Evolutionary conservation across 2,113 vertebrate genomes (phyloP).

Genomic region (Chelonoidis abingdonii): DNA sequence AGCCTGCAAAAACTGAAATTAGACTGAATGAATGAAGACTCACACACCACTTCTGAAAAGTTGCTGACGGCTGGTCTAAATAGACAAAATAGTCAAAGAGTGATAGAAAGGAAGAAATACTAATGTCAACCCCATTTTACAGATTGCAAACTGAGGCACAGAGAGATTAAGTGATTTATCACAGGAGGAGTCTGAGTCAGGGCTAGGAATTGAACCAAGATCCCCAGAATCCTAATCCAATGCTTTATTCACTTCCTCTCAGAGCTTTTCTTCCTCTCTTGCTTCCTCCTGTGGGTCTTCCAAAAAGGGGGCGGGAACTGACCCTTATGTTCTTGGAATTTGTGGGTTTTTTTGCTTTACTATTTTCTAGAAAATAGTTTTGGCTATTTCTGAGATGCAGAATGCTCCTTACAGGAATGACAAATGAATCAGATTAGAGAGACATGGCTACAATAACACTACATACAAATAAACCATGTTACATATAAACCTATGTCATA

Average conservation of each 20-base stretch:
- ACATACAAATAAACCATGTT: background rate
- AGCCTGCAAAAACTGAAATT: too few species aligned
- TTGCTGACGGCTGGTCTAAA: background rate
- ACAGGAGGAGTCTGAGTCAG: background rate
- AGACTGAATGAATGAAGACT: too few species aligned
- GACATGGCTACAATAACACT: background rate
- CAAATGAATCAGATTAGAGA: background rate
- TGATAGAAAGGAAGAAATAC: background rate
- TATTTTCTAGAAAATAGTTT: background rate
- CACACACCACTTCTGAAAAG: too few species aligned
- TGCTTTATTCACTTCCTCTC: background rate
- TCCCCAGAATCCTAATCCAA: background rate
- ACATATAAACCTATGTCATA: background rate
- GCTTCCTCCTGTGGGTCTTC: background rate
- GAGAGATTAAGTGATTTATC: background rate
- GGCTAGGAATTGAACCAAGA: background rate
- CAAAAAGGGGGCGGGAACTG: background rate
- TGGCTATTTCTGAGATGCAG: background rate
- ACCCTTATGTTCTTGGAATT: background rate
- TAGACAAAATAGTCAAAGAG: background rate
- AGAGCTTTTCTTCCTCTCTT: background rate
- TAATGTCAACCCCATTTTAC: background rate
- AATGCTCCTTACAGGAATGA: background rate
- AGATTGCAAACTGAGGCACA: background rate
- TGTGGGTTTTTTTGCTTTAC: background rate